Evolutionary conservation across 2,888 invertebrate species (phyloP).

Genomic region (Agonopterix alstromeriana): DNA sequence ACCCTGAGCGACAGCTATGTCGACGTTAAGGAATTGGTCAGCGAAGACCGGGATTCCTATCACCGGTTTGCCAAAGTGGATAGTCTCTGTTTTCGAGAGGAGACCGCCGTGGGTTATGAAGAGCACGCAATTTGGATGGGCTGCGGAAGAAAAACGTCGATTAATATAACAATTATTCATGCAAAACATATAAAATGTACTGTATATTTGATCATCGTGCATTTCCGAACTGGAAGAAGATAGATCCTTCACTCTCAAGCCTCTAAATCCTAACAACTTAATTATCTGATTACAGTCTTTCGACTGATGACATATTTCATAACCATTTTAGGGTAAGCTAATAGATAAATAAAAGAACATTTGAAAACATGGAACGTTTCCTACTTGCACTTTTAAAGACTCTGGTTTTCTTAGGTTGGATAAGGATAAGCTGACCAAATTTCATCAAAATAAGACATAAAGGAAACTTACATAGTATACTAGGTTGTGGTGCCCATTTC

Average conservation of each 20-base stretch:
- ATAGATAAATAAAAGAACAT: too few species aligned
- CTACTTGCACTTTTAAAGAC: not conserved
- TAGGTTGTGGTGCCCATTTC: constrained; percentile 47
- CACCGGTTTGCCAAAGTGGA: constrained; percentile 43
- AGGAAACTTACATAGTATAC: constrained; percentile 26
- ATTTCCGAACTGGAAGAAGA: too few species aligned
- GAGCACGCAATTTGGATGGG: constrained; percentile 47
- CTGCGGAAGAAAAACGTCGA: constrained; percentile 19
- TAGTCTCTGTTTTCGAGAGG: constrained; percentile 41
- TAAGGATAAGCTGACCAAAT: not conserved
- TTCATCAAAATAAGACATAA: not conserved
- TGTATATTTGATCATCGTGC: too few species aligned
- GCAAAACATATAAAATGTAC: too few species aligned
- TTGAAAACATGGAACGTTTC: too few species aligned
- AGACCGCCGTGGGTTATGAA: constrained; percentile 58
- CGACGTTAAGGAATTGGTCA: constrained; percentile 46
- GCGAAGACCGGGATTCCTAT: constrained; percentile 50
- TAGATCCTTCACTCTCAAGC: too few species aligned
- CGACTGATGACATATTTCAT: too few species aligned
- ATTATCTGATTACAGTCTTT: too few species aligned
- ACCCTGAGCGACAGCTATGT: constrained; percentile 34
- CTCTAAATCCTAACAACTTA: too few species aligned
- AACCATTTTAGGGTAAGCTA: too few species aligned
- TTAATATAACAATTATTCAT: not conserved
- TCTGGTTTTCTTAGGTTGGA: not conserved